phyloP scores from a whole-genome alignment of 2,113 vertebrate species.

The Cacatua alba region DNA sequence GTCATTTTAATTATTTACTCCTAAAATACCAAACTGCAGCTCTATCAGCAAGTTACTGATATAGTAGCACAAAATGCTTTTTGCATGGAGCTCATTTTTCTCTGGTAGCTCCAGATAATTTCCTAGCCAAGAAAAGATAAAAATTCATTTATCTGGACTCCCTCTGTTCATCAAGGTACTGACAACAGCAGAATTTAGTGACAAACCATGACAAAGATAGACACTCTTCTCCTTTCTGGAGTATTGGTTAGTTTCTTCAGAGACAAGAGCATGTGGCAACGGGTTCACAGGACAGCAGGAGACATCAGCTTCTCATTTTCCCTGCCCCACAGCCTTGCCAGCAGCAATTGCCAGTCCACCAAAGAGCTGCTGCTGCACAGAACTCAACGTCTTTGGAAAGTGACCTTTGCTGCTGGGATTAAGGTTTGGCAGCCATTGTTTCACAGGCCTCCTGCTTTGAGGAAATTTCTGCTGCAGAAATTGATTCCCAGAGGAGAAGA shows the following conservation, averaged over 20 bases:
- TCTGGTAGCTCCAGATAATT: not conserved
- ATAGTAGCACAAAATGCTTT: not conserved
- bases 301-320: not conserved
- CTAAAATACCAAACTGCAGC: not conserved
- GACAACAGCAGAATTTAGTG: not conserved
- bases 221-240: not conserved
- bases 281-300: not conserved
- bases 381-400: not conserved
- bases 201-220: not conserved
- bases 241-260: not conserved
- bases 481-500: not conserved
- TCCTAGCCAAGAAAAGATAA: not conserved
- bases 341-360: not conserved
- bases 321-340: not conserved
- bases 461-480: not conserved
- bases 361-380: not conserved
- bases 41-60: not conserved
- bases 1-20: not conserved
- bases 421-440: not conserved
- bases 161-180: not conserved
- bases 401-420: not conserved
- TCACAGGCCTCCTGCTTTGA: not conserved
- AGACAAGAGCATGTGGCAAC: not conserved
- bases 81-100: not conserved
- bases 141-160: not conserved